Evolutionary conservation across 2,888 invertebrate genomes (phyloP).

Genomic region (Eupeodes latifasciatus): DNA sequence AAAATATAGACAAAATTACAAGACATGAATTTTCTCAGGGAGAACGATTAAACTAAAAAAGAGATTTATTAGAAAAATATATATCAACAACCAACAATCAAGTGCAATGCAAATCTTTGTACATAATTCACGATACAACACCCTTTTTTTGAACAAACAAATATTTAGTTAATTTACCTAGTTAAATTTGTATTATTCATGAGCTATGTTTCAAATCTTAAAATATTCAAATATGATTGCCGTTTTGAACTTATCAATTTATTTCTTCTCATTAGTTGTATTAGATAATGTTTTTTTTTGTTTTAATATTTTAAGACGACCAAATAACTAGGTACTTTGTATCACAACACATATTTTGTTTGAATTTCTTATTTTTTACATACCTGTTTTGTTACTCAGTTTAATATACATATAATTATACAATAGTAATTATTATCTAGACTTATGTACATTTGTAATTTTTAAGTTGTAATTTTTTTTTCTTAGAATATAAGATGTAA

Average conservation of each 20-base stretch:
- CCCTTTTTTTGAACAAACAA: constrained; percentile 4
- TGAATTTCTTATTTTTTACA: constrained; percentile 43
- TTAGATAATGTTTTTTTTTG: constrained; percentile 51
- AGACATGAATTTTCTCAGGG: constrained; percentile 43
- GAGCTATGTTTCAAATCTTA: constrained; percentile 27
- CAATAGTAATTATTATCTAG: constrained; percentile 47
- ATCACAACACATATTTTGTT: constrained; percentile 49
- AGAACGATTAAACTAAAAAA: constrained; percentile 41
- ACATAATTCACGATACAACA: constrained; percentile 16
- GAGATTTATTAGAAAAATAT: constrained; percentile 16
- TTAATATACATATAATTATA: constrained; percentile 24
- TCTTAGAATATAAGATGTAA: constrained; percentile 65
- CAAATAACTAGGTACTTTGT: constrained; percentile 39
- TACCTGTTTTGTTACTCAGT: constrained; percentile 65
- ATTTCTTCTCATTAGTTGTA: constrained; percentile 72
- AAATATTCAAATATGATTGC: constrained; percentile 29
- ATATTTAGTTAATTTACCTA: constrained; percentile 52
- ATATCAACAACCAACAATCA: constrained; percentile 39
- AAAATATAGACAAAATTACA: background rate
- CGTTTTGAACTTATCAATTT: constrained; percentile 23
- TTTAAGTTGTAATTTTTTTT: constrained; percentile 56
- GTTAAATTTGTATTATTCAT: constrained; percentile 58
- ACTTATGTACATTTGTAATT: constrained; percentile 56
- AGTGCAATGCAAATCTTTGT: constrained; percentile 62
- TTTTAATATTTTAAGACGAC: constrained; percentile 41